Percentiles rank a stretch among this genome's conserved stretches.
Conservation (phyloP, 2,113 vertebrate species). For the Aegithalos caudatus region DNA sequence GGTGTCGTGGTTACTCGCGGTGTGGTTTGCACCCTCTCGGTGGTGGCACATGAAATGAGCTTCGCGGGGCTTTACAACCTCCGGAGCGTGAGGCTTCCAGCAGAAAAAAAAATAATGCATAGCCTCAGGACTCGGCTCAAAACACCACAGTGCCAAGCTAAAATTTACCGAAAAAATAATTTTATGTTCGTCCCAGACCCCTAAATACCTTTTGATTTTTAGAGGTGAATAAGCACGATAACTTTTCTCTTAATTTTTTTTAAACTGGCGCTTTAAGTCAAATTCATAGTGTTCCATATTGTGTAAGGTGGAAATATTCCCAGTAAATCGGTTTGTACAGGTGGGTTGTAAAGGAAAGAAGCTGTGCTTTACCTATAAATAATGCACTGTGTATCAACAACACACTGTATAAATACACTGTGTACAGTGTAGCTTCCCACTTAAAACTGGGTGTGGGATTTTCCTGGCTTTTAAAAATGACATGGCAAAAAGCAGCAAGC, state of each 20-base stretch:
- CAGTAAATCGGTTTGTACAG: not conserved
- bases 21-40: not conserved
- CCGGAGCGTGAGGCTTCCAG: accelerated
- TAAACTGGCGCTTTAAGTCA: accelerated
- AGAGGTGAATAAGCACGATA: not conserved
- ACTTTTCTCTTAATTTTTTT: accelerated
- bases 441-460: not conserved
- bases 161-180: not conserved
- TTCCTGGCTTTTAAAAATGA: not conserved
- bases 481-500: not conserved
- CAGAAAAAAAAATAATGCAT: not conserved
- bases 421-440: not conserved
- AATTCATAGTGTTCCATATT: accelerated
- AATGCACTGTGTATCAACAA: not conserved
- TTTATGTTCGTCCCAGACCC: accelerated
- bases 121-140: not conserved
- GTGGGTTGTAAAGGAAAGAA: not conserved
- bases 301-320: not conserved
- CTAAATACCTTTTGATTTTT: not conserved
- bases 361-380: not conserved
- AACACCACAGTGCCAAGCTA: not conserved
- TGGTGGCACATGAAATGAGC: not conserved
- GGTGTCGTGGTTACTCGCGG: not conserved
- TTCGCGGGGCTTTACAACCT: not conserved
- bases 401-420: not conserved